Percentiles rank a stretch among this genome's conserved stretches.
These are phyloP conservation scores for Malachius bipustulatus DNA, from an alignment of 2,888 invertebrate species.

Conservation along the genomic window DNA sequence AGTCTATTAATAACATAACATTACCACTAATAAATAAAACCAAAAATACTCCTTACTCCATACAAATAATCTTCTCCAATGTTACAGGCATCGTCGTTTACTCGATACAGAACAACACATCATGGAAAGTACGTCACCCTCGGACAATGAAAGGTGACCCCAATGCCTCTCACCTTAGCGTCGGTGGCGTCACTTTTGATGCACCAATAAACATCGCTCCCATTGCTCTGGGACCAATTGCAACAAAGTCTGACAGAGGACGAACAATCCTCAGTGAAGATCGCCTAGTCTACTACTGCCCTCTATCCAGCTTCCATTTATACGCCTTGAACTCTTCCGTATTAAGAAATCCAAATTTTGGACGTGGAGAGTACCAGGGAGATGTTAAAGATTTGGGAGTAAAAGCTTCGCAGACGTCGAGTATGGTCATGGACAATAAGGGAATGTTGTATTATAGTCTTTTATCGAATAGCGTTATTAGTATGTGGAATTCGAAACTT, in stretches of 20 bases:
- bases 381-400: constrained; percentile 48
- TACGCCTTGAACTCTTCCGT: constrained; percentile 52
- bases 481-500: constrained; percentile 54
- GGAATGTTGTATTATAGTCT: constrained; percentile 60
- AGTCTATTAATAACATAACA: too few relatives aligned
- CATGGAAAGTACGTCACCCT: constrained; percentile 58
- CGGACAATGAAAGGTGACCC: constrained; percentile 50
- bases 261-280: constrained; percentile 26
- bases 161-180: constrained; percentile 47
- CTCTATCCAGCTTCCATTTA: constrained; percentile 54
- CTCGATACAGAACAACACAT: constrained; percentile 47
- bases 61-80: constrained; percentile 6
- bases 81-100: constrained; percentile 56
- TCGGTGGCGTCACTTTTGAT: constrained; percentile 46
- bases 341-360: constrained; percentile 42
- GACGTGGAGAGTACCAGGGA: constrained; percentile 25
- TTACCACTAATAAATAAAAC: too few relatives aligned
- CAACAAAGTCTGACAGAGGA: constrained; percentile 19
- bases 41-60: too few relatives aligned
- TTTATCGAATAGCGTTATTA: constrained; percentile 54
- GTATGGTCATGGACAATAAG: constrained; percentile 61
- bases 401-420: constrained; percentile 57
- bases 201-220: constrained; percentile 55
- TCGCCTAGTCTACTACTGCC: constrained; percentile 51
- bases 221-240: constrained; percentile 57